These are phyloP conservation scores for Lasiommata megera DNA, from an alignment of 2,888 invertebrate genomes.

Conservation along the genomic window DNA sequence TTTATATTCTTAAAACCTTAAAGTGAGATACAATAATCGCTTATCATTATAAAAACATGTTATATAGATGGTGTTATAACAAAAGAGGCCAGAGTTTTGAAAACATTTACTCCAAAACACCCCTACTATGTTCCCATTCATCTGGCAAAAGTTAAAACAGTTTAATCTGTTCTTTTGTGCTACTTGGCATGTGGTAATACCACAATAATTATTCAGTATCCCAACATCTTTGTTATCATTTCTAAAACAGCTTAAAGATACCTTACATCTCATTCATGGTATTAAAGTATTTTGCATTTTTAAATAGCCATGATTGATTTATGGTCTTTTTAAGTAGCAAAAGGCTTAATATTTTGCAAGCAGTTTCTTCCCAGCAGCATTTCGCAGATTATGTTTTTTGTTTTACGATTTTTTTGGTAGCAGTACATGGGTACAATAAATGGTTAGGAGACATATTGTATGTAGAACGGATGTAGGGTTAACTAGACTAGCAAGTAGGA, in stretches of 20 bases:
- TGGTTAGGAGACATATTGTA: too few species aligned
- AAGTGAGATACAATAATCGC: too few species aligned
- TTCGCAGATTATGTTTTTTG: slow-evolving; percentile 10
- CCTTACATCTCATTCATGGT: slow-evolving; percentile 2
- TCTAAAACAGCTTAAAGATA: slow-evolving; percentile 8
- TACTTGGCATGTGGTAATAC: slow-evolving; percentile 21
- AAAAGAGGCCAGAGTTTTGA: too few species aligned
- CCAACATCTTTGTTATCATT: slow-evolving; percentile 1
- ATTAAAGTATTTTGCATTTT: slow-evolving; percentile 9
- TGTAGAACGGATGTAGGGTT: too few species aligned
- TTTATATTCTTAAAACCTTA: too few species aligned
- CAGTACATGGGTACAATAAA: too few species aligned
- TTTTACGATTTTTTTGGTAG: neutral
- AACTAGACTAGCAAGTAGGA: too few species aligned
- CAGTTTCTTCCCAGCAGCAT: slow-evolving; percentile 13
- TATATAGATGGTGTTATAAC: too few species aligned
- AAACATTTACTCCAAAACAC: slow-evolving; percentile 15
- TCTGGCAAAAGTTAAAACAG: slow-evolving; percentile 16
- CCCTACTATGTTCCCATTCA: neutral
- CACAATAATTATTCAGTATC: neutral
- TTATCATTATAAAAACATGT: too few species aligned
- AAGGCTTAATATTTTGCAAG: slow-evolving; percentile 15
- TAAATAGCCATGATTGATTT: slow-evolving; percentile 18
- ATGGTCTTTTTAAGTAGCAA: slow-evolving; percentile 16
- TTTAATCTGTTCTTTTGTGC: slow-evolving; percentile 19